Evolutionary conservation across 2,797 vertebrate genomes (phyloP).

Genomic region (Mormyrus hasselquistii): DNA sequence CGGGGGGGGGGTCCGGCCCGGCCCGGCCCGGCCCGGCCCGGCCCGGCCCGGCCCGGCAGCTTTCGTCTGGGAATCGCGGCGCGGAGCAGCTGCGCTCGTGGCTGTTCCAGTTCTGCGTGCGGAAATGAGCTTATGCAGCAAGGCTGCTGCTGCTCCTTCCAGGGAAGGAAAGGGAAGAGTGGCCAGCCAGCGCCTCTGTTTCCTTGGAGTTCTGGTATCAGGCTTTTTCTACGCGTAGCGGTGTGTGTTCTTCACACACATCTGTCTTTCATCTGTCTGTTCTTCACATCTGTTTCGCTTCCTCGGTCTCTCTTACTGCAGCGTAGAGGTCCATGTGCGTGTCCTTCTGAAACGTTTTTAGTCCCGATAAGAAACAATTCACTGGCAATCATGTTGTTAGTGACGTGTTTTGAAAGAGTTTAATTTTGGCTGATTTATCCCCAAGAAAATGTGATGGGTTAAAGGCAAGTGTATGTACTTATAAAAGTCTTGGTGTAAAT

Average conservation of each 20-base stretch:
- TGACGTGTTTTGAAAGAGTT: not conserved
- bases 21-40: no score
- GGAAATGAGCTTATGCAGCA: conserved; percentile 3
- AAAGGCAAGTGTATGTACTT: not conserved
- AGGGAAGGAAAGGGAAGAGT: conserved; percentile 21
- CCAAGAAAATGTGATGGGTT: not conserved
- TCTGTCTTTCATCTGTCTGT: conserved; percentile 34
- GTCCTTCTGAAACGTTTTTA: conserved; percentile 23
- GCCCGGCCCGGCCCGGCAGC: no score
- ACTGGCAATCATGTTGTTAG: not conserved
- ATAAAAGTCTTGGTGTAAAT: conserved; percentile 61
- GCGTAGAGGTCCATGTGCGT: conserved; percentile 16
- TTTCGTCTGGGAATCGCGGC: not conserved
- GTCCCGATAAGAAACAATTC: not conserved
- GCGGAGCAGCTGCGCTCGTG: not conserved
- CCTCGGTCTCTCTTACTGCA: not conserved
- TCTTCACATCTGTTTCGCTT: conserved; percentile 22
- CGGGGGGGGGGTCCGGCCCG: not conserved
- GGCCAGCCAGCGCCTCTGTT: conserved; percentile 44
- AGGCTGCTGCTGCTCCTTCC: not conserved
- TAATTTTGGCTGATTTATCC: not conserved
- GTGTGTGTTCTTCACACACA: conserved; percentile 13
- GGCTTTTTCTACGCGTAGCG: not conserved
- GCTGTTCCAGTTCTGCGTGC: not conserved
- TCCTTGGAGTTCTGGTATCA: conserved; percentile 41